Base-by-base conservation (phyloP, 2,797 vertebrate species). In the Syngnathus acus region DNA sequence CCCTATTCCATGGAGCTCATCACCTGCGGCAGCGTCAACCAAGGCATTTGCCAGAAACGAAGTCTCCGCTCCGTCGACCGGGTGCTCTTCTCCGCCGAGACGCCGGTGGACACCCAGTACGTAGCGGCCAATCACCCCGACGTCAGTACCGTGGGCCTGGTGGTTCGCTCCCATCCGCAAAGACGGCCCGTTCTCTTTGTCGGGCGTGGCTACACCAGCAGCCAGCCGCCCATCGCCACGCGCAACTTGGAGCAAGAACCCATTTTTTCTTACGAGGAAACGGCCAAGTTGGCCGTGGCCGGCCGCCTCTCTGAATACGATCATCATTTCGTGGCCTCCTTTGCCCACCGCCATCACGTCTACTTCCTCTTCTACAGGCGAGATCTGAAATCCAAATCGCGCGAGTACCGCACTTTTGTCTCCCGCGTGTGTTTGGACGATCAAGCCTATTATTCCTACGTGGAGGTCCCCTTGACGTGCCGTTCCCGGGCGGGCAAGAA, bases 291-390 rank as follows among this genome's bases (percentile, higher is more conserved):
- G 67, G 95, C 96, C 0, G 96, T 99, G 67, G 92, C 91, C 0
- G 95, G 95, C n/a, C 92, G 95, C 6, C 95, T 98, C 10, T 95
- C 96, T 0, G 96, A 98, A 75, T 99, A 98, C 6, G 95, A 95
- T 91, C 96, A 98, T 76, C 94, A 98, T 77, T 98, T 99, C 19
- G 92, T 98, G 45, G 90, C 94, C 0, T 93, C 95, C 0, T 99
- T 99, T 2, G 89, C 91, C 6, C 93, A 88, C 0, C 91, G 87
- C 9, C 87, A 92, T 0, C 94, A 92, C 0, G 93, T 97, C 47
- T 99, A 98, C 88, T 99, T 99, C 86, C 86, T 99, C 0, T 99
- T 99, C 84, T 94, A 98, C 78, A 91, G 97, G 0, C 90, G 96
- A 19, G 96, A 99, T 83, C 90, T 98, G 3, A 96, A 94, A 83